Base-by-base conservation (phyloP, 2,888 invertebrate genomes). In the Erebia palarica region DNA sequence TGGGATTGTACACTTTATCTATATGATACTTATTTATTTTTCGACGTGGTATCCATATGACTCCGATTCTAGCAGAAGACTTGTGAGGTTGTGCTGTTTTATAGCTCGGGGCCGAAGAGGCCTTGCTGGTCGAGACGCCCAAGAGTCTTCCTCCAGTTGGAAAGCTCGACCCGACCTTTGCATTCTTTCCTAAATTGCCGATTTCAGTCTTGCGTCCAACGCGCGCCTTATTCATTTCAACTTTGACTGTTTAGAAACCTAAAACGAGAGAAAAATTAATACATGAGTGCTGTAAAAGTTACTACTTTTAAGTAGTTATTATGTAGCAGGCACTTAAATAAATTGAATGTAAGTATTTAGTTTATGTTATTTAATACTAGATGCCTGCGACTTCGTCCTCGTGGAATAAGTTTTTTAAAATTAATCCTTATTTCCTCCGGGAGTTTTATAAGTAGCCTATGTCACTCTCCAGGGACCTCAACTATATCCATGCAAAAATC, bases 21-120 rank as follows among this genome's bases (percentile, higher is more conserved):
- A 89, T 92, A 11, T 78, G 68, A n/a, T 78, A 70, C 72, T 86
- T 90, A 73, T 88, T 86, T 36, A 81, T 81, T 76, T 83, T 88
- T 76, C 80, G 87, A 3, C 84, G 84, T 1, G 92, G 92, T 73
- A 93, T 71, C 92, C 92, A 93, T 77, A 93, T 84, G 67, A 93
- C 84, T 3, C 91, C 90, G 65, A 92, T 87, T 16, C 83, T 83
- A 7, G 86, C 83, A 5, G 86, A 77, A 0, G 84, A 77, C 77
- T 90, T 91, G 27, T 76, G 82, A 70, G 71, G 83, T 73, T 87
- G 89, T 1, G 86, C 81, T 16, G 76, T 76, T 64, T 73, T 80
- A 58, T 81, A 85, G 0, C 85, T 79, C 7, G 84, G 74, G 16
- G 80, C 65, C 0, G 79, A 73, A 72, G 86, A 86, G 51, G 77